phyloP scores from a whole-genome alignment of 2,797 vertebrate genomes.

The Arvicola amphibius region DNA sequence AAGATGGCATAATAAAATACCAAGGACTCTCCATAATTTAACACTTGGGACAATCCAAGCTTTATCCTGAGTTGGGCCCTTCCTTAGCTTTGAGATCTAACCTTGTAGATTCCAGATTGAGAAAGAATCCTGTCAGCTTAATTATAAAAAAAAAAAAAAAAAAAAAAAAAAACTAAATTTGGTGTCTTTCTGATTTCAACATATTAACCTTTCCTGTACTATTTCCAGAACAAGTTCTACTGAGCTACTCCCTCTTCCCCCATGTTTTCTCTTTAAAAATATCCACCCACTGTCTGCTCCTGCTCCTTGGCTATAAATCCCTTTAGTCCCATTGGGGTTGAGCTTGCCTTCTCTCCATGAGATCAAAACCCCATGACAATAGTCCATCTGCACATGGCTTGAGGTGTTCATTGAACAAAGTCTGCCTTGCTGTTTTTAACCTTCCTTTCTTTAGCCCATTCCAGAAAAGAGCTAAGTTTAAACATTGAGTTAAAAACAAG shows the following conservation, averaged over 20 bases:
- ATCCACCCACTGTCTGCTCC: neutral
- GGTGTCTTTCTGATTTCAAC: neutral
- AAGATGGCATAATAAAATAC: neutral
- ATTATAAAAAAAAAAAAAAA: too few species aligned
- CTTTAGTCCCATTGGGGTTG: neutral
- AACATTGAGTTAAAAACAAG: slow-evolving; percentile 61
- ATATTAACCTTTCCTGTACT: neutral
- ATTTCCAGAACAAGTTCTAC: neutral
- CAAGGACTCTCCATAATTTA: neutral
- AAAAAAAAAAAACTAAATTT: neutral
- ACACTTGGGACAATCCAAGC: neutral
- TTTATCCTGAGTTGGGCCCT: neutral
- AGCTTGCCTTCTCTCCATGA: neutral
- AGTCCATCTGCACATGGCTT: neutral
- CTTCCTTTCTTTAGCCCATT: neutral
- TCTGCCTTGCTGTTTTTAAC: neutral
- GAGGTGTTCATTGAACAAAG: neutral
- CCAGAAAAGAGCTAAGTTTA: neutral
- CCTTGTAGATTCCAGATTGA: neutral
- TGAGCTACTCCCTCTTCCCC: neutral
- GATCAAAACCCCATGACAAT: neutral
- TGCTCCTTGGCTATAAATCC: neutral
- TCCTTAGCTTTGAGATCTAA: neutral
- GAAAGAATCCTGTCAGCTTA: neutral
- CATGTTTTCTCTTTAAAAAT: neutral